phyloP scores from a whole-genome alignment of 2,888 invertebrate species.

The Diadegma fenestrale region DNA sequence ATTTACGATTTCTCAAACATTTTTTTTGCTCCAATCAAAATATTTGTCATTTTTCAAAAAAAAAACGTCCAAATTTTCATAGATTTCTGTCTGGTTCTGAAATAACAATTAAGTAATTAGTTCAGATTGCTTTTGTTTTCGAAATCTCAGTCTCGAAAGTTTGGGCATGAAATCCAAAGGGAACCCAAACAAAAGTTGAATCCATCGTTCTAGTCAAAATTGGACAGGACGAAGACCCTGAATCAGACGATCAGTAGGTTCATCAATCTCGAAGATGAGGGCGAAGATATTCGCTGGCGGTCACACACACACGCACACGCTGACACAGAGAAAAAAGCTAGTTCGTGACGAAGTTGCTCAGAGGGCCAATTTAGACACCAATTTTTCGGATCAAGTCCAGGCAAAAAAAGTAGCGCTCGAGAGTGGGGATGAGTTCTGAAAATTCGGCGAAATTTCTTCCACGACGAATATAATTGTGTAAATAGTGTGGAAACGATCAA shows the following conservation, averaged over 20 bases:
- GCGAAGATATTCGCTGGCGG: neutral
- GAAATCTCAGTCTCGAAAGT: neutral
- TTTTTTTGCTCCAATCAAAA: too few relatives aligned
- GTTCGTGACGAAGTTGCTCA: neutral
- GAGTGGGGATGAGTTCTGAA: constrained; percentile 28
- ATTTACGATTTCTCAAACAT: too few relatives aligned
- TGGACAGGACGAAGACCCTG: neutral
- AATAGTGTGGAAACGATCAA: constrained; percentile 46
- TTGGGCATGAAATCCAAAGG: neutral
- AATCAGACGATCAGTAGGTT: neutral
- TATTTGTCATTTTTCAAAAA: too few relatives aligned
- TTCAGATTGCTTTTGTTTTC: neutral
- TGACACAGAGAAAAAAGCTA: neutral
- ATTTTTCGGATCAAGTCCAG: constrained; percentile 17
- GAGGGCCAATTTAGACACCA: constrained; percentile 14
- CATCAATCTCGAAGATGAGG: neutral
- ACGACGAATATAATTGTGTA: constrained; percentile 57
- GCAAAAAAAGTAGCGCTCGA: neutral
- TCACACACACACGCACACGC: neutral
- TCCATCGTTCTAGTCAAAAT: neutral
- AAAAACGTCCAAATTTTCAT: too few relatives aligned
- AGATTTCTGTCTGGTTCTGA: neutral
- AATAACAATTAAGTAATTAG: neutral
- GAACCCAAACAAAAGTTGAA: neutral
- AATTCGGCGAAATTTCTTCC: constrained; percentile 41